Percentiles rank a stretch among this genome's conserved stretches.
phyloP scores from a whole-genome alignment of 2,888 invertebrate genomes.

The Orchestes rusci region DNA sequence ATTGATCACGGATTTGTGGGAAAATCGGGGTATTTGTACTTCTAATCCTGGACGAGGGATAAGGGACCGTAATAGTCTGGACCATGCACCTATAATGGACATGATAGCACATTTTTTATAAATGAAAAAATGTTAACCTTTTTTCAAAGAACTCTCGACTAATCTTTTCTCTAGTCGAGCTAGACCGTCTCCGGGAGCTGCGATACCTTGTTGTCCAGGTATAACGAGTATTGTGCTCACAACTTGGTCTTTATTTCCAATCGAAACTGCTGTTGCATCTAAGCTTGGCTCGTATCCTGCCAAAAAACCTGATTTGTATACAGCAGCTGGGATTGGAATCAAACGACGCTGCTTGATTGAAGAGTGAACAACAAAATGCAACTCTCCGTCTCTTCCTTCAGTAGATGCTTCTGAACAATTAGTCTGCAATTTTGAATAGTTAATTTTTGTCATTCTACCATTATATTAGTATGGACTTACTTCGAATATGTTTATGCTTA shows the following conservation, averaged over 20 bases:
- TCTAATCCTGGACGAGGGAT: slow-evolving; percentile 71
- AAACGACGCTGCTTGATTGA: slow-evolving; percentile 71
- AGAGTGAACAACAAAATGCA: slow-evolving; percentile 79
- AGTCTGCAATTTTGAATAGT: slow-evolving; percentile 53
- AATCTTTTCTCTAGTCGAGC: slow-evolving; percentile 66
- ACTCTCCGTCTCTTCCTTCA: slow-evolving; percentile 73
- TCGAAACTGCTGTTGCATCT: slow-evolving; percentile 75
- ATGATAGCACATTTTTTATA: neutral
- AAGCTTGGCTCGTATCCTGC: slow-evolving; percentile 80
- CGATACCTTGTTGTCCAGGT: slow-evolving; percentile 78
- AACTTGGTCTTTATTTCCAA: slow-evolving; percentile 63
- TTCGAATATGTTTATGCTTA: slow-evolving; percentile 76
- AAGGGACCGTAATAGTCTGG: slow-evolving; percentile 62
- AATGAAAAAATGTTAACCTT: slow-evolving; percentile 36
- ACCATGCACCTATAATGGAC: slow-evolving; percentile 52
- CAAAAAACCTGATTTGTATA: slow-evolving; percentile 67
- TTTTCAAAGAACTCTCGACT: slow-evolving; percentile 57
- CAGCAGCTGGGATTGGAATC: slow-evolving; percentile 76
- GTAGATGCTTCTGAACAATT: slow-evolving; percentile 70
- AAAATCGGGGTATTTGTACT: slow-evolving; percentile 76
- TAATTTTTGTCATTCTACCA: neutral
- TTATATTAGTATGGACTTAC: too few species aligned
- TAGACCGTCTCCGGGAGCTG: slow-evolving; percentile 71
- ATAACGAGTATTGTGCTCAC: slow-evolving; percentile 75
- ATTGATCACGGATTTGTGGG: slow-evolving; percentile 74